phyloP scores from a whole-genome alignment of 2,888 invertebrate genomes.

The Drosophila limbata region DNA sequence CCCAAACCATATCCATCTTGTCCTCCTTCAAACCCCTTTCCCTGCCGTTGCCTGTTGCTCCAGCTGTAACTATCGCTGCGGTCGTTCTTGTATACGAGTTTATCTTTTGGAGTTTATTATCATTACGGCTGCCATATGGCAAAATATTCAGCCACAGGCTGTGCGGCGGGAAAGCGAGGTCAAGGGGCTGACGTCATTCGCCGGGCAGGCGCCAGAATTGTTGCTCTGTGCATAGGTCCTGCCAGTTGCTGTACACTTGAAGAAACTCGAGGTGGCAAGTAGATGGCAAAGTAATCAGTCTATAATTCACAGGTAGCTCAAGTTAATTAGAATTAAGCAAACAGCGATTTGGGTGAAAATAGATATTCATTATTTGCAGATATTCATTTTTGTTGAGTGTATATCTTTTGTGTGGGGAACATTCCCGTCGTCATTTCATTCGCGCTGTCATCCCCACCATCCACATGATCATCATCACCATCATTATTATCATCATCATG shows the following conservation, averaged over 20 bases:
- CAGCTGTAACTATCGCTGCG: constrained; percentile 17
- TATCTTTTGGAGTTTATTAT: constrained; percentile 83
- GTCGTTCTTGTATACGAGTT: constrained; percentile 42
- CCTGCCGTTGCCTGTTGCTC: constrained; percentile 5
- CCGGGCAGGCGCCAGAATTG: constrained; percentile 59
- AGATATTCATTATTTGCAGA: background rate
- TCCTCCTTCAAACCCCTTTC: background rate
- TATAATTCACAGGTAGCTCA: background rate
- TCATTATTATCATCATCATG: constrained; percentile 28
- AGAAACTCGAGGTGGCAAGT: constrained; percentile 1
- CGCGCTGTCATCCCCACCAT: constrained; percentile 31
- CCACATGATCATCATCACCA: constrained; percentile 36
- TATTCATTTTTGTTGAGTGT: constrained; percentile 12
- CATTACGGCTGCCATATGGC: constrained; percentile 81
- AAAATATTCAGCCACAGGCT: constrained; percentile 62
- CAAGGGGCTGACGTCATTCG: constrained; percentile 60
- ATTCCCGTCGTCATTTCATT: constrained; percentile 19
- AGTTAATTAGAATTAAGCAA: background rate
- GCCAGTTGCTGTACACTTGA: constrained; percentile 24
- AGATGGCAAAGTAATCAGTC: background rate
- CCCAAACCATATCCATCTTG: constrained; percentile 2
- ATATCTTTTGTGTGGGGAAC: background rate
- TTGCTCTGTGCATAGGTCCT: constrained; percentile 46
- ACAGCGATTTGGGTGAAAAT: background rate
- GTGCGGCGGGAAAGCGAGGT: background rate